Percentiles rank a stretch among this genome's conserved stretches.
Conservation (phyloP, 1,140 invertebrate genomes). For the Mercenaria mercenaria region DNA sequence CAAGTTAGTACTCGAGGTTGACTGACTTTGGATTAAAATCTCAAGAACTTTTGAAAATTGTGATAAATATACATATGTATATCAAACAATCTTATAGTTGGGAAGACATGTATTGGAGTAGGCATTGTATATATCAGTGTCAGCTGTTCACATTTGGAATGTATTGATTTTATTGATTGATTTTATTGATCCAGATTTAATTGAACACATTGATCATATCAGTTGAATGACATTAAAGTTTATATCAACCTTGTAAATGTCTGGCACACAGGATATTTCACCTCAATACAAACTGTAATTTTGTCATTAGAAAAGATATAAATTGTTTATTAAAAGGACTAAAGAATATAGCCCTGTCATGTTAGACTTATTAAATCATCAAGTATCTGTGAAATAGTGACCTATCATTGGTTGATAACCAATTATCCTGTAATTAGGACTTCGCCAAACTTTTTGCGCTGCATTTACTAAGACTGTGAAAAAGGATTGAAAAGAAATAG, state of each 20-base stretch:
- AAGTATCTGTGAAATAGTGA: background rate
- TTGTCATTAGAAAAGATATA: constrained; percentile 32
- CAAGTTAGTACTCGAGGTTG: no score
- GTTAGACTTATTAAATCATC: background rate
- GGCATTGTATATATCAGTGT: background rate
- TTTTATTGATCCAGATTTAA: constrained; percentile 18
- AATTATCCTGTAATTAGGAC: background rate
- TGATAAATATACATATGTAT: no score
- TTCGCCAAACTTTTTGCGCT: no score
- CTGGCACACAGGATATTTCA: background rate
- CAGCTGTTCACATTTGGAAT: background rate
- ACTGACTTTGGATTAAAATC: no score
- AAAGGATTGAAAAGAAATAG: no score
- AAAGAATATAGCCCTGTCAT: background rate
- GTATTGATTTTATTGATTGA: constrained; percentile 6
- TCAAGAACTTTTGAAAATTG: no score
- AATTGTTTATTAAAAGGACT: constrained; percentile 21
- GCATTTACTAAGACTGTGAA: no score
- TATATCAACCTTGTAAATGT: constrained; percentile 23
- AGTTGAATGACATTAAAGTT: background rate
- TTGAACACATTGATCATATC: constrained; percentile 1
- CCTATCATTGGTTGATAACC: background rate
- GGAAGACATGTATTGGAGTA: background rate
- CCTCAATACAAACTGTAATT: constrained; percentile 22
- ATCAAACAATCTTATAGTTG: no score